Conservation (phyloP, 2,113 vertebrate species). For the Butorides virescens region DNA sequence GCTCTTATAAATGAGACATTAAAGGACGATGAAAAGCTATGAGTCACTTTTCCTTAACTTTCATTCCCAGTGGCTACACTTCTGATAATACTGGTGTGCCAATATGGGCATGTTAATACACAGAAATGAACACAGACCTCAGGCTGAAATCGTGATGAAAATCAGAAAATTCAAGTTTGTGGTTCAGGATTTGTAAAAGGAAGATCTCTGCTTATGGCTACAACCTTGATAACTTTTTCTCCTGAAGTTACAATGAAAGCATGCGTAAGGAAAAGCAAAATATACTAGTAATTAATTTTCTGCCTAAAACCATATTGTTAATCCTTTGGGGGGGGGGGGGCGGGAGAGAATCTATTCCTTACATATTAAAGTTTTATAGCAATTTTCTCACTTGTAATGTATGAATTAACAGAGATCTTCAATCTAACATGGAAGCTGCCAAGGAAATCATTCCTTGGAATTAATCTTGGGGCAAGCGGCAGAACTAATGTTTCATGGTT, state of each 20-base stretch:
- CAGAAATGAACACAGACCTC: background rate
- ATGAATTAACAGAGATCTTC: background rate
- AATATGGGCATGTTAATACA: background rate
- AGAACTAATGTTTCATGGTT: background rate
- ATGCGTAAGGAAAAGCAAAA: constrained; percentile 2
- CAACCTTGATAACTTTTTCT: background rate
- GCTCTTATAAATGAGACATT: background rate
- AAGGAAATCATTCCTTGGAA: background rate
- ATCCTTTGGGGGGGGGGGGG: background rate
- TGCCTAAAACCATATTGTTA: background rate
- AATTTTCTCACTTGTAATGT: constrained; percentile 2
- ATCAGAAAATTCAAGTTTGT: background rate
- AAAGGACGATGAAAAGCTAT: background rate
- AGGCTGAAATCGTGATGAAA: background rate
- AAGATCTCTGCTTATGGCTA: background rate
- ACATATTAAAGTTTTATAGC: background rate
- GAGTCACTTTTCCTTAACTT: background rate
- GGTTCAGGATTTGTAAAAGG: background rate
- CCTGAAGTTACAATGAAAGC: background rate
- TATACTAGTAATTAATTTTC: background rate
- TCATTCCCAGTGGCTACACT: background rate
- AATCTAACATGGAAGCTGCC: background rate
- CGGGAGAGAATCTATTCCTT: background rate
- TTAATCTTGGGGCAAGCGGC: background rate
- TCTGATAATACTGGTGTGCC: background rate